Evolutionary conservation across 1,140 invertebrate species (phyloP), one percentile per base, ranked within the genome.

Genomic region (Zaprionus ornatus): DNA sequence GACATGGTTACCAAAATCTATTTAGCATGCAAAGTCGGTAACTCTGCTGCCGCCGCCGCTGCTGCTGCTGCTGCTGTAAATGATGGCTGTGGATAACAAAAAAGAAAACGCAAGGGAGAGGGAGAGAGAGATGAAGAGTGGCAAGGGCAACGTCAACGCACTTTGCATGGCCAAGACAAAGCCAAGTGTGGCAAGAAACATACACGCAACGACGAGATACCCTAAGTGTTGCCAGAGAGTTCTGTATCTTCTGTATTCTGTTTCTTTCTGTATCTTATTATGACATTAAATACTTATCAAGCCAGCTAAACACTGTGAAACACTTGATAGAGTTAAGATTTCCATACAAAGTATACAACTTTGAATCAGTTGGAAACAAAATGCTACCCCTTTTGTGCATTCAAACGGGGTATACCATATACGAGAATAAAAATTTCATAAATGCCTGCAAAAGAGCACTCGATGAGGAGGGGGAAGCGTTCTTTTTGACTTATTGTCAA

Each of bases 21-120:
- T 71, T 84, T 84, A 65, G 65, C 74, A 84, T 84, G 82, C 81
- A 85, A 79, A 80, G 69, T 54, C 72, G 77, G 65, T 71, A 27
- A 9, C 68, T 45, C 4, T 35, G 50, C 37, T 54, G 21, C 50
- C 42, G 64, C 32, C 10, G 25, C 52, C 32, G 50, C 62, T 64
- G 2, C 27, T 48, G n/a, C 42, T 55, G 63, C 29, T 19, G 23
- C 50, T 40, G 52, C 63, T 64, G 55, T 55, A 70, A 70, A 70
- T 55, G 23, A 54, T 70, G 67, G 32, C 35, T 59, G 56, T 61
- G 57, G 50, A 52, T 23, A 50, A 65, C 25, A 56, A 37, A 55
- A 64, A 66, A 62, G 64, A 64, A 82, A 57, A 64, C 60, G 48
- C 25, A 62, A 70, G 27, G 21, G 27, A 3, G 21, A 4, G 13